phyloP scores from a whole-genome alignment of 2,888 invertebrate species.

The Halocaridina rubra region DNA sequence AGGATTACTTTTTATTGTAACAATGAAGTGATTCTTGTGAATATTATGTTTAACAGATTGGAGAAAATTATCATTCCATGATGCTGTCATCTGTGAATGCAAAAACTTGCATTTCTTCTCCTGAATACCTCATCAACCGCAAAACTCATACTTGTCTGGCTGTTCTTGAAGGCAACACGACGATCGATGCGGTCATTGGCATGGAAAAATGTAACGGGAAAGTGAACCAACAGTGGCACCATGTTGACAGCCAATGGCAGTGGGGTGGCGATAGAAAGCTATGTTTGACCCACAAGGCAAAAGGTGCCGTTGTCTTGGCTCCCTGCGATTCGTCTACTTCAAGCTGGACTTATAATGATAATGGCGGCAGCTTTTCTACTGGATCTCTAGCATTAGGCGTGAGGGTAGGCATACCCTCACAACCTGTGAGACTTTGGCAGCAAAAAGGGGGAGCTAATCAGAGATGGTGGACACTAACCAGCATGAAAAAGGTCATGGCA shows the following conservation, averaged over 20 bases:
- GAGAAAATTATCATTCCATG: no score
- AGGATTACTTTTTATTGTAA: no score
- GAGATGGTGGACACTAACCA: conserved; percentile 33
- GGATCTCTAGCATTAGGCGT: no score
- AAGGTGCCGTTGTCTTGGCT: neutral
- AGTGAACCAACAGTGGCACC: conserved; percentile 17
- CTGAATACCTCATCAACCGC: conserved; percentile 25
- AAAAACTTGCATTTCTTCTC: no score
- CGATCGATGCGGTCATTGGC: conserved; percentile 8
- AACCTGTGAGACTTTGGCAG: neutral
- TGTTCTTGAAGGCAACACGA: neutral
- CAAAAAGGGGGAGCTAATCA: neutral
- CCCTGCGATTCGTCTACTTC: no score
- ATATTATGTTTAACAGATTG: no score
- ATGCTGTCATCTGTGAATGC: no score
- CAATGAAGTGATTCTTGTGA: no score
- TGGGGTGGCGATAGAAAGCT: conserved; percentile 8
- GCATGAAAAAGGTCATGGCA: neutral
- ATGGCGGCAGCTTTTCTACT: no score
- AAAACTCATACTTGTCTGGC: conserved; percentile 23
- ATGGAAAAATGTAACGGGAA: conserved; percentile 1
- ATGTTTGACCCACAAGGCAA: neutral
- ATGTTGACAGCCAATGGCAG: neutral
- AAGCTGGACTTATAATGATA: no score
- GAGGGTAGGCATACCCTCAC: no score